phyloP scores from a whole-genome alignment of 2,888 invertebrate species.

The Psococerastis gibbosa region DNA sequence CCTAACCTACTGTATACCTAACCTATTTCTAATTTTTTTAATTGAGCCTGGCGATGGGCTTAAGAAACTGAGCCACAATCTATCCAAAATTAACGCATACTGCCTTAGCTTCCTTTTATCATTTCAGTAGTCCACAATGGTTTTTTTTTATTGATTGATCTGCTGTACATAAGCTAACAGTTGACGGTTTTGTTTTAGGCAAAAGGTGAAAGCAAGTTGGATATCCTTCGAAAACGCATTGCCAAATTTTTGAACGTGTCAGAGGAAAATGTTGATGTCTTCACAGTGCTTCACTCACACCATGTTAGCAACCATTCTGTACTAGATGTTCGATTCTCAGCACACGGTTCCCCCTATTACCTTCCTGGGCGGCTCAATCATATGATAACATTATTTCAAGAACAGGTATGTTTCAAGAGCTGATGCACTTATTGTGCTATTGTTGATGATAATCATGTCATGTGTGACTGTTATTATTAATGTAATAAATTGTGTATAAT shows the following conservation, averaged over 20 bases:
- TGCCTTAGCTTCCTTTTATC: too few relatives aligned
- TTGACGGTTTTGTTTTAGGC: too few relatives aligned
- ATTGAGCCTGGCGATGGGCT: too few relatives aligned
- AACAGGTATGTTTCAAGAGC: slow-evolving; percentile 34
- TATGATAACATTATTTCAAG: slow-evolving; percentile 51
- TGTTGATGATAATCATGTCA: slow-evolving; percentile 8
- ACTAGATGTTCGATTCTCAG: slow-evolving; percentile 77
- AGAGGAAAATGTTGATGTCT: slow-evolving; percentile 73
- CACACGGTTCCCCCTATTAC: slow-evolving; percentile 88
- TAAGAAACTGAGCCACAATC: too few relatives aligned
- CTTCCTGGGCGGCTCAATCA: slow-evolving; percentile 74
- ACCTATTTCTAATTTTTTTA: too few relatives aligned
- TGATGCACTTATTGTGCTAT: not conserved
- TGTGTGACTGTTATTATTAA: not conserved
- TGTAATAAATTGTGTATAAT: not conserved
- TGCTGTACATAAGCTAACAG: too few relatives aligned
- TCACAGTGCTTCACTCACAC: slow-evolving; percentile 64
- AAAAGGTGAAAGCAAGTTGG: slow-evolving; percentile 47
- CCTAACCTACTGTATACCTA: too few relatives aligned
- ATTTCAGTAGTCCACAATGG: too few relatives aligned
- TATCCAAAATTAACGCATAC: too few relatives aligned
- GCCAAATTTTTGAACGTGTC: slow-evolving; percentile 58
- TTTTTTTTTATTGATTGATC: too few relatives aligned
- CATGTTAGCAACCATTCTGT: slow-evolving; percentile 30
- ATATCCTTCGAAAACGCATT: slow-evolving; percentile 41